These are phyloP conservation scores for Lingula anatina DNA, from an alignment of 2,888 invertebrate genomes.

Conservation along the genomic window DNA sequence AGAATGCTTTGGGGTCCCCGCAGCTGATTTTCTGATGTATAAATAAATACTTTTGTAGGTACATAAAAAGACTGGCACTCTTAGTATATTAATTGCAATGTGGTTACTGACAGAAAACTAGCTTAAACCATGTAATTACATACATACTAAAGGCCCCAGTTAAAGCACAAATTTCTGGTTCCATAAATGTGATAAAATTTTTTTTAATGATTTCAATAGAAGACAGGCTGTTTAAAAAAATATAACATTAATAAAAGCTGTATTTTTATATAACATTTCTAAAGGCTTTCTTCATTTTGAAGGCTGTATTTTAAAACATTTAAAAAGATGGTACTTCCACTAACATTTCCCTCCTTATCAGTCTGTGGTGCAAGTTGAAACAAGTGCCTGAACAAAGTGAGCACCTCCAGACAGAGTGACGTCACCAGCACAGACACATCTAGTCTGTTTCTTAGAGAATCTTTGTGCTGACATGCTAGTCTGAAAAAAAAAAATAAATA, in stretches of 20 bases:
- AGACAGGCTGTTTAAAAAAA: neutral
- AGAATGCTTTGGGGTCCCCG: slow-evolving; percentile 33
- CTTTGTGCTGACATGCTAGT: slow-evolving; percentile 24
- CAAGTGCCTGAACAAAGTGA: slow-evolving; percentile 25
- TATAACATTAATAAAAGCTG: neutral
- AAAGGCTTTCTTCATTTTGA: neutral
- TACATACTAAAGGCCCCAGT: too few relatives aligned
- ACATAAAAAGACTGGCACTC: too few relatives aligned
- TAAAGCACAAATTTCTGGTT: too few relatives aligned
- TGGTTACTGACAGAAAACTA: too few relatives aligned
- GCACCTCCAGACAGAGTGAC: slow-evolving; percentile 29
- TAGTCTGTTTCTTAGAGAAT: slow-evolving; percentile 19
- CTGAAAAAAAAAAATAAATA: slow-evolving; percentile 17
- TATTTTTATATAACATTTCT: neutral
- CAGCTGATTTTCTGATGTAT: slow-evolving; percentile 23
- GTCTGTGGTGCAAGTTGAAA: slow-evolving; percentile 24
- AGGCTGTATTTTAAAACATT: neutral
- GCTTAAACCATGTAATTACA: too few relatives aligned
- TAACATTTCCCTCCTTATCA: slow-evolving; percentile 7
- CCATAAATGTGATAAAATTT: too few relatives aligned
- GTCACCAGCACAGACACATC: slow-evolving; percentile 29
- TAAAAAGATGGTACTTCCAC: neutral
- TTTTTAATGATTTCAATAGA: neutral
- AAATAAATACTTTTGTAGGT: neutral
- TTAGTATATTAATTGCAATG: too few relatives aligned